These are phyloP conservation scores for Channa maculata DNA, from an alignment of 2,113 vertebrate genomes.

Conservation along the genomic window DNA sequence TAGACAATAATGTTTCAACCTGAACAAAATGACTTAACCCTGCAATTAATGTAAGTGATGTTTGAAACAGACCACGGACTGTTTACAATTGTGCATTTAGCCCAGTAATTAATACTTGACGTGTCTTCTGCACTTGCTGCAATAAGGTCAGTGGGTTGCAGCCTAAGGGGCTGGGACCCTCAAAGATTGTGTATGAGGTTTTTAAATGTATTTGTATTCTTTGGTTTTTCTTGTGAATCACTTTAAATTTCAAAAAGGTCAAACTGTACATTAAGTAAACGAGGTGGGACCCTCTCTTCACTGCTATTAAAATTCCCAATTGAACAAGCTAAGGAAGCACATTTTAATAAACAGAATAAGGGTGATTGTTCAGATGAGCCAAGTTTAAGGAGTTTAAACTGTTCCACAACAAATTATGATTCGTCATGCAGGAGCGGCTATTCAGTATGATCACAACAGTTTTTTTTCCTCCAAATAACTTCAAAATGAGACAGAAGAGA, in stretches of 20 bases:
- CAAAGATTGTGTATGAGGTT: neutral
- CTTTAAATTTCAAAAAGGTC: too few relatives aligned
- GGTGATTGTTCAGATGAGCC: too few relatives aligned
- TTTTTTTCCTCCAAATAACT: constrained; percentile 32
- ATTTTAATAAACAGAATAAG: neutral
- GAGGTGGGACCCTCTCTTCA: neutral
- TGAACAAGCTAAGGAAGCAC: neutral
- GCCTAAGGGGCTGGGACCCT: neutral
- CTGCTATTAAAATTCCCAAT: constrained; percentile 11
- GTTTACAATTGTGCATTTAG: neutral
- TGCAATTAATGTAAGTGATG: constrained; percentile 36
- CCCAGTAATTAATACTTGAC: constrained; percentile 3
- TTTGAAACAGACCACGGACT: constrained; percentile 18
- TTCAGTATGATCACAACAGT: constrained; percentile 43
- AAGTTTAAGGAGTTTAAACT: too few relatives aligned
- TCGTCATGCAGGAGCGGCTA: constrained; percentile 38
- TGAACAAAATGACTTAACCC: constrained; percentile 32
- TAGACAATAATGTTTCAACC: constrained; percentile 37
- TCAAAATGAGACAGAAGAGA: constrained; percentile 38
- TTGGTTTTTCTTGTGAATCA: neutral
- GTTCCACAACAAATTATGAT: constrained; percentile 33
- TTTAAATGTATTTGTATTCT: neutral
- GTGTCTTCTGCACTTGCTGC: constrained; percentile 11
- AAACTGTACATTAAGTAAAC: too few relatives aligned
- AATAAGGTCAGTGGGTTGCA: neutral